Percentiles rank a stretch among this genome's conserved stretches.
Conservation (phyloP, 2,113 vertebrate genomes). For the Channa argus region DNA sequence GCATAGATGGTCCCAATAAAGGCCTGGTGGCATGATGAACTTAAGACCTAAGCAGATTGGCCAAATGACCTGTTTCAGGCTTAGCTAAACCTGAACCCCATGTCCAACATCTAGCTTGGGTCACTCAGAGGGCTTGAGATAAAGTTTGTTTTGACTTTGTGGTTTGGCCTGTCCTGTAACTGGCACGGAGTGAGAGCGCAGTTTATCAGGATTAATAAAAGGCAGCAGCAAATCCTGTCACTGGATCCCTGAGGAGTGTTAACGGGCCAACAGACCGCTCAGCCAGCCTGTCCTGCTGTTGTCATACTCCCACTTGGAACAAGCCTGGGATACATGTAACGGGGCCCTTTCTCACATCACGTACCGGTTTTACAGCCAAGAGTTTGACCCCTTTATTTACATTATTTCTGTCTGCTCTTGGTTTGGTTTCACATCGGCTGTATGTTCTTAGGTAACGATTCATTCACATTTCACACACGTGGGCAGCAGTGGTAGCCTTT, state of each 20-base stretch:
- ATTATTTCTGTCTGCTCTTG: too few relatives aligned
- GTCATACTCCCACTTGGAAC: background rate
- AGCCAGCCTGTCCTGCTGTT: slow-evolving; percentile 28
- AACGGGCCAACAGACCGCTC: slow-evolving; percentile 31
- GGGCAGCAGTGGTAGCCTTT: too few relatives aligned
- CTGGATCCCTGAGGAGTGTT: slow-evolving; percentile 21
- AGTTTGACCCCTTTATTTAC: too few relatives aligned
- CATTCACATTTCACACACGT: too few relatives aligned
- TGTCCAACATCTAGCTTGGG: background rate
- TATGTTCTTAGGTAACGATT: too few relatives aligned
- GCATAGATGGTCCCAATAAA: too few relatives aligned
- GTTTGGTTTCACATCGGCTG: too few relatives aligned
- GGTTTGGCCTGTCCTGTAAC: slow-evolving; percentile 12
- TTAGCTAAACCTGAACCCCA: background rate
- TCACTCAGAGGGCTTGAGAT: background rate
- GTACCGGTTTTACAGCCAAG: too few relatives aligned
- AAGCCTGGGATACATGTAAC: slow-evolving; percentile 13
- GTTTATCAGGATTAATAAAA: slow-evolving; percentile 47
- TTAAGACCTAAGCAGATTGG: too few relatives aligned
- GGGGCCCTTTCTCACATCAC: background rate
- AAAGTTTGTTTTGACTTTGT: slow-evolving; percentile 21
- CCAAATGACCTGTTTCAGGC: too few relatives aligned
- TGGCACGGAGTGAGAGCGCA: background rate
- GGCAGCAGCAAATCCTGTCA: slow-evolving; percentile 7
- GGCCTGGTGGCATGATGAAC: too few relatives aligned